Percentiles rank a stretch among this genome's conserved stretches.
Evolutionary conservation across 2,113 vertebrate species (phyloP).

Genomic region (Cavia aperea): DNA sequence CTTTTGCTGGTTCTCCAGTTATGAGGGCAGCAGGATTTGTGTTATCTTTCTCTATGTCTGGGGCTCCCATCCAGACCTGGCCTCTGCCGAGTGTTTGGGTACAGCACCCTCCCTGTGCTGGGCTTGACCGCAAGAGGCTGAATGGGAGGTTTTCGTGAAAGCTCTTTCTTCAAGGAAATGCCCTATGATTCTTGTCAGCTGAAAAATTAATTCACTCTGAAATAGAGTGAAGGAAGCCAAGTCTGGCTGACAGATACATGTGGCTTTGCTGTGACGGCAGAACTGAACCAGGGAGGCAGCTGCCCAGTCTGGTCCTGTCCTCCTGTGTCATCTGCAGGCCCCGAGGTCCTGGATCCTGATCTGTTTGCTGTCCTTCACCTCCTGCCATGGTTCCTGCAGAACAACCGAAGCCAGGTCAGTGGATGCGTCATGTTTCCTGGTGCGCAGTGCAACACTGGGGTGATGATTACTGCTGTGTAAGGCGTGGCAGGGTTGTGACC

Average conservation of each 20-base stretch:
- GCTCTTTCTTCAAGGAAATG: constrained; percentile 4
- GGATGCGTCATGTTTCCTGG: background rate
- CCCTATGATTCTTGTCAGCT: background rate
- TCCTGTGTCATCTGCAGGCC: background rate
- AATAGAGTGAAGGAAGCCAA: background rate
- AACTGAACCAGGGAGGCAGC: background rate
- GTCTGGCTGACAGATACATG: background rate
- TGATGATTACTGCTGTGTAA: background rate
- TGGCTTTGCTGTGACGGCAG: background rate
- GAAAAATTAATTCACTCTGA: background rate
- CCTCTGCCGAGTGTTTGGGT: background rate
- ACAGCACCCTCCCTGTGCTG: background rate
- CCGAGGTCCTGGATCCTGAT: background rate
- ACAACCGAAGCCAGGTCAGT: background rate
- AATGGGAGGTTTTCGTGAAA: background rate
- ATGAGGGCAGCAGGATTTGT: background rate
- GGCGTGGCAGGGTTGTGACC: background rate
- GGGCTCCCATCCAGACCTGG: background rate
- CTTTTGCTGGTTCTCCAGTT: constrained; percentile 55
- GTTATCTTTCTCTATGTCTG: background rate
- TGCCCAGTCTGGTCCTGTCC: too few species aligned
- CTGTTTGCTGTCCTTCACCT: background rate
- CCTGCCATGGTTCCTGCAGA: background rate
- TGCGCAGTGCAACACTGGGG: background rate
- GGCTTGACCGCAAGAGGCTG: background rate